These are phyloP conservation scores for Danio albolineatus DNA, from an alignment of 2,797 vertebrate genomes.

Conservation along the genomic window DNA sequence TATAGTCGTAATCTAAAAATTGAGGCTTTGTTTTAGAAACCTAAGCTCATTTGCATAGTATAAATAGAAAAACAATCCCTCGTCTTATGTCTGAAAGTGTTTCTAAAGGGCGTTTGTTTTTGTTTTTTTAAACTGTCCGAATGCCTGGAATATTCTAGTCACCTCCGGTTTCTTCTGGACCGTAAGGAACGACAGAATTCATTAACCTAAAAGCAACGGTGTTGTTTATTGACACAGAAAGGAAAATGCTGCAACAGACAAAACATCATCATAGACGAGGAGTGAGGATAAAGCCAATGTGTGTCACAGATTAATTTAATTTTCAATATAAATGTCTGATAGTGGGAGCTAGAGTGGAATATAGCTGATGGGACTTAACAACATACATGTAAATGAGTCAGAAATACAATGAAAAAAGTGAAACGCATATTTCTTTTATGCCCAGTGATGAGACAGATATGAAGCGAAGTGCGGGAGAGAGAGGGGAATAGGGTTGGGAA, in stretches of 20 bases:
- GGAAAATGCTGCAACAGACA: conserved; percentile 7
- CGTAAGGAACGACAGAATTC: conserved; percentile 6
- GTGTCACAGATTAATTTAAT: background rate
- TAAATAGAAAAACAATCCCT: conserved; percentile 72
- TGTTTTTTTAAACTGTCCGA: background rate
- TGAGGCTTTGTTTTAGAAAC: conserved; percentile 49
- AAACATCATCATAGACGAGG: background rate
- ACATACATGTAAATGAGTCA: too few species aligned
- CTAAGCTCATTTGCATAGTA: conserved; percentile 63
- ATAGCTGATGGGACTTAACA: background rate
- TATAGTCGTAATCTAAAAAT: conserved; percentile 9
- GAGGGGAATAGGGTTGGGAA: too few species aligned
- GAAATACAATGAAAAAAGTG: too few species aligned
- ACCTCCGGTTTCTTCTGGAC: background rate
- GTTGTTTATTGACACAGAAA: conserved; percentile 15
- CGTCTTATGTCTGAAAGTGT: conserved; percentile 32
- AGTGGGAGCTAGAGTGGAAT: background rate
- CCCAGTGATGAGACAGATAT: too few species aligned
- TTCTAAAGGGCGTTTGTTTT: conserved; percentile 1
- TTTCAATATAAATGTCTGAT: background rate
- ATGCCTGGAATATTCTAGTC: conserved; percentile 1
- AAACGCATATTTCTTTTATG: too few species aligned
- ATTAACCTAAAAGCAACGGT: conserved; percentile 39
- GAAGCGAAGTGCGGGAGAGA: too few species aligned
- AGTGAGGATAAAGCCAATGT: conserved; percentile 7